Percentiles rank a stretch among this genome's conserved stretches.
phyloP scores from a whole-genome alignment of 2,888 invertebrate genomes.

The Arge pagana region DNA sequence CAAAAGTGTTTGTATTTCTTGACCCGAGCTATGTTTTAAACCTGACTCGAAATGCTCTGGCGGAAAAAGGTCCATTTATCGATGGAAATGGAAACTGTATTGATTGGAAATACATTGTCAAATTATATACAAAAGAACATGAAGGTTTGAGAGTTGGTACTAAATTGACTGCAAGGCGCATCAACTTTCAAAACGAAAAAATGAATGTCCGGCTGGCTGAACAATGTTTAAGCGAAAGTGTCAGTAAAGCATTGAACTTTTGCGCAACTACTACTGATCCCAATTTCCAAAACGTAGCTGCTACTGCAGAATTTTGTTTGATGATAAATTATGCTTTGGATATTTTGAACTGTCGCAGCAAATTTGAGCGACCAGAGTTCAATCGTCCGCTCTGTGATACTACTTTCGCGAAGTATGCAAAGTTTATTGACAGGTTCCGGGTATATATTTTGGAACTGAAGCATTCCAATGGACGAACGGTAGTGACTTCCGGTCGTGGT shows the following conservation, averaged over 20 bases:
- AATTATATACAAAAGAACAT: neutral
- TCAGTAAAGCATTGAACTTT: neutral
- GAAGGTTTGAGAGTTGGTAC: conserved; percentile 13
- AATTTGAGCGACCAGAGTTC: no score
- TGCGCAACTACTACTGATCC: neutral
- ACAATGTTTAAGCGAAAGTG: conserved; percentile 4
- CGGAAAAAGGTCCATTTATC: no score
- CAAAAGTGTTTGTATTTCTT: conserved; percentile 23
- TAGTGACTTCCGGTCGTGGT: conserved; percentile 1
- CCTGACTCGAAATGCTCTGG: conserved; percentile 19
- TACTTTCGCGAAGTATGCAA: neutral
- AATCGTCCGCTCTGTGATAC: no score
- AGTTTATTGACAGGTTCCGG: neutral
- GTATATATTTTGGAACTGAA: neutral
- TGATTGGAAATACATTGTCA: neutral
- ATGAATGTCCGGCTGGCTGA: neutral
- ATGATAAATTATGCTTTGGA: no score
- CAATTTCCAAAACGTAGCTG: neutral
- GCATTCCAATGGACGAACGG: neutral
- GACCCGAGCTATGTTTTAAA: conserved; percentile 23
- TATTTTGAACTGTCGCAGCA: no score
- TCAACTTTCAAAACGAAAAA: neutral
- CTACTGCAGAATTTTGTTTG: neutral
- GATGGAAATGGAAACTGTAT: neutral
- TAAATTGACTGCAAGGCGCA: conserved; percentile 6